These are phyloP conservation scores for Podocnemis expansa DNA, from an alignment of 2,113 vertebrate species.

Conservation along the genomic window DNA sequence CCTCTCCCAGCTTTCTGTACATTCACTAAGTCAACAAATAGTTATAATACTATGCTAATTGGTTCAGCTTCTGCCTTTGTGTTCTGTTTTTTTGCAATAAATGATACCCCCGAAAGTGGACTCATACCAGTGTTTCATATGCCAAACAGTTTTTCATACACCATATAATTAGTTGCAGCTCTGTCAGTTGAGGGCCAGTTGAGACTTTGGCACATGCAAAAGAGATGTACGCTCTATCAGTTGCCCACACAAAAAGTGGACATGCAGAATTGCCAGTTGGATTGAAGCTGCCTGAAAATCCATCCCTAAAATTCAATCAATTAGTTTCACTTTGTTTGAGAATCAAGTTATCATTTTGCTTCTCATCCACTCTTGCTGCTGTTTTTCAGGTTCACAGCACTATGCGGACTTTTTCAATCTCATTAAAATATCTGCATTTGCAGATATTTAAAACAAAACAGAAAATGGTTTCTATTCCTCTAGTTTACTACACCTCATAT, in stretches of 20 bases:
- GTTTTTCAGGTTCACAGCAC: not conserved
- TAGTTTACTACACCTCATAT: not conserved
- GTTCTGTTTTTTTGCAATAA: not conserved
- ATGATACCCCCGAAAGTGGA: not conserved
- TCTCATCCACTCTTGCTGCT: not conserved
- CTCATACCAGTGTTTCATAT: not conserved
- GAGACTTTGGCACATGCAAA: not conserved
- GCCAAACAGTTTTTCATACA: not conserved
- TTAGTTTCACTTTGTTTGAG: rapidly evolving
- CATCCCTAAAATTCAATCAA: not conserved
- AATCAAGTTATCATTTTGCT: not conserved
- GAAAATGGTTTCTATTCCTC: not conserved
- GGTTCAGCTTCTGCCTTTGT: not conserved
- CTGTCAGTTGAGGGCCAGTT: not conserved
- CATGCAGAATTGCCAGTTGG: not conserved
- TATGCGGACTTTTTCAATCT: not conserved
- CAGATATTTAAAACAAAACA: not conserved
- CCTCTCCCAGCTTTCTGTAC: not conserved
- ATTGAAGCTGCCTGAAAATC: not conserved
- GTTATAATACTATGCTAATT: not conserved
- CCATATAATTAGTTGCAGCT: not conserved
- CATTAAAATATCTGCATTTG: not conserved
- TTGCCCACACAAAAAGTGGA: not conserved
- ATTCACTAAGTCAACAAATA: not conserved
- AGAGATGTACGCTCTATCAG: not conserved